phyloP scores from a whole-genome alignment of 2,888 invertebrate genomes.

The Eustalomyia histrio region DNA sequence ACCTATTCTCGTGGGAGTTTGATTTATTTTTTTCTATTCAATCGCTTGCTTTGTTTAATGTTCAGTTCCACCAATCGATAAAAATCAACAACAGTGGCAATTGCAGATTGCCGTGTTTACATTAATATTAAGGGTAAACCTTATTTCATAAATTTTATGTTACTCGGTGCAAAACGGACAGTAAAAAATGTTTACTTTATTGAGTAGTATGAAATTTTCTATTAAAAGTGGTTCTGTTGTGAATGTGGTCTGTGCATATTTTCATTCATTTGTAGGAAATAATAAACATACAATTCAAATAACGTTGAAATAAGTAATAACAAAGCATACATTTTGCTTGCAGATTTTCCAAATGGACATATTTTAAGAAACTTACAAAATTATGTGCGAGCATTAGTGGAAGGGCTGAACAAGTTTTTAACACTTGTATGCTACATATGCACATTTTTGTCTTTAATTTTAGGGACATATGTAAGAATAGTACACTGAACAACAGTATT shows the following conservation, averaged over 20 bases:
- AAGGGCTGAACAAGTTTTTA: no score
- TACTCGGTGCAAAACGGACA: conserved; percentile 49
- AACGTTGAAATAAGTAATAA: no score
- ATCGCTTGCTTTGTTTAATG: not conserved
- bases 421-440: no score
- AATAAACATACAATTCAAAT: conserved; percentile 39
- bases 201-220: conserved; percentile 39
- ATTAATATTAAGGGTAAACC: conserved; percentile 21
- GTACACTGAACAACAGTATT: no score
- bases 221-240: conserved; percentile 14
- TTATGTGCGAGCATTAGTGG: no score
- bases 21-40: conserved; percentile 25
- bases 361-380: no score
- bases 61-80: not conserved
- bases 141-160: conserved; percentile 55
- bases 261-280: conserved; percentile 49
- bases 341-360: no score
- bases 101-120: conserved; percentile 57
- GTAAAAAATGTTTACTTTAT: conserved; percentile 50
- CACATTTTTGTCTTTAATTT: no score
- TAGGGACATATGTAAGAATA: no score
- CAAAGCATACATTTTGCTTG: no score
- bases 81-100: conserved; percentile 23
- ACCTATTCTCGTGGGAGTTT: conserved; percentile 31
- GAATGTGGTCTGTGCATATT: conserved; percentile 40